Conservation (phyloP, 2,888 invertebrate species). For the Lissonota sp. region DNA sequence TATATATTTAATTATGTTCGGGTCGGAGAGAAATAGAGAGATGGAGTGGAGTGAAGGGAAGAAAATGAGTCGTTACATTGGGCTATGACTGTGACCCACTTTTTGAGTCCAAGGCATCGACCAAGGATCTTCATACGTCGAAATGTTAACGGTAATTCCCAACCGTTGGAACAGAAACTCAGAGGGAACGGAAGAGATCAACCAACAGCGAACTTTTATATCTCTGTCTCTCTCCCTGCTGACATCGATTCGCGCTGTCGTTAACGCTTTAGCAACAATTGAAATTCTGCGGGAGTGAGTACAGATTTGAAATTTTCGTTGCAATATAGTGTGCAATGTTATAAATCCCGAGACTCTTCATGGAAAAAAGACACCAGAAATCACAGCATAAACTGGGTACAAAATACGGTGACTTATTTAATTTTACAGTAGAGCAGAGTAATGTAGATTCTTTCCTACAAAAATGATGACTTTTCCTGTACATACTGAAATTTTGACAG, state of each 20-base stretch:
- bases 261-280: background rate
- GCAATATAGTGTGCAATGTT: too few species aligned
- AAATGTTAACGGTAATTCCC: constrained; percentile 82
- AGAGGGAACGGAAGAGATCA: constrained; percentile 54
- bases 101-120: constrained; percentile 74
- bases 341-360: too few species aligned
- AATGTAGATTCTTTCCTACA: too few species aligned
- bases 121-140: constrained; percentile 77
- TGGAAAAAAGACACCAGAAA: too few species aligned
- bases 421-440: too few species aligned
- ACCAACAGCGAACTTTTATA: constrained; percentile 41
- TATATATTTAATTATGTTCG: background rate
- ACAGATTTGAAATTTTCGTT: too few species aligned
- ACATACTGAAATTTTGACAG: too few species aligned
- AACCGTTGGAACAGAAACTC: constrained; percentile 71
- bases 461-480: too few species aligned
- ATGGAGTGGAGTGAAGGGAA: constrained; percentile 9
- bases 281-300: constrained; percentile 33
- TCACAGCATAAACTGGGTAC: too few species aligned
- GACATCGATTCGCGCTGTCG: constrained; percentile 78
- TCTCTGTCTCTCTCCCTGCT: constrained; percentile 65
- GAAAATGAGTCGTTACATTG: constrained; percentile 77
- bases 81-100: constrained; percentile 82
- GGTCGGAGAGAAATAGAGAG: background rate
- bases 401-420: too few species aligned